These are phyloP conservation scores for Thera obeliscata DNA, from an alignment of 2,888 invertebrate genomes.

Conservation along the genomic window DNA sequence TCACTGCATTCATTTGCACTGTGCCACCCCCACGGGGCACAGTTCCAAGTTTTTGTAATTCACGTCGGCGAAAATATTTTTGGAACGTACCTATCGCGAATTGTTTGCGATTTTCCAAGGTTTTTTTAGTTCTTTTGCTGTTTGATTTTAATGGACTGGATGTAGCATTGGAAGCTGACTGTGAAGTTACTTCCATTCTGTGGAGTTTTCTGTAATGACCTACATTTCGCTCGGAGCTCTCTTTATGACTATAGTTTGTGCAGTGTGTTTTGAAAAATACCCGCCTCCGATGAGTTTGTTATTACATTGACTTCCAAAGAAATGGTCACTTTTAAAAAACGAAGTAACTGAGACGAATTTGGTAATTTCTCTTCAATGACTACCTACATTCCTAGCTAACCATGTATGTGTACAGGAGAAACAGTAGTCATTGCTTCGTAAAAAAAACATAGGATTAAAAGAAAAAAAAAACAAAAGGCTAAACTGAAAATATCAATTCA, in stretches of 20 bases:
- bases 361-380: background rate
- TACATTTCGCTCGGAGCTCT: conserved; percentile 1
- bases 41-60: conserved; percentile 49
- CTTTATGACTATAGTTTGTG: background rate
- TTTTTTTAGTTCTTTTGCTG: conserved; percentile 32
- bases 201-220: conserved; percentile 4
- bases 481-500: conserved; percentile 26
- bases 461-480: background rate
- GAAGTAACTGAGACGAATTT: background rate
- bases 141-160: conserved; percentile 38
- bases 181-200: conserved; percentile 7
- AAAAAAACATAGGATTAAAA: too few species aligned
- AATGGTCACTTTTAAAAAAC: background rate
- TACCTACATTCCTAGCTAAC: too few species aligned
- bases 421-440: too few species aligned
- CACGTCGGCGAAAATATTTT: conserved; percentile 45
- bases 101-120: conserved; percentile 42
- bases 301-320: background rate
- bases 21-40: conserved; percentile 37
- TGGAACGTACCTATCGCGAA: conserved; percentile 43
- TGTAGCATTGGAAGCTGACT: conserved; percentile 14
- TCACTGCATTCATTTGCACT: conserved; percentile 36
- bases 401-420: too few species aligned
- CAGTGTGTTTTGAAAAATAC: background rate
- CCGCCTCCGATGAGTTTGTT: background rate